These are phyloP conservation scores for Leucopsar rothschildi DNA, from an alignment of 2,113 vertebrate genomes.

Conservation along the genomic window DNA sequence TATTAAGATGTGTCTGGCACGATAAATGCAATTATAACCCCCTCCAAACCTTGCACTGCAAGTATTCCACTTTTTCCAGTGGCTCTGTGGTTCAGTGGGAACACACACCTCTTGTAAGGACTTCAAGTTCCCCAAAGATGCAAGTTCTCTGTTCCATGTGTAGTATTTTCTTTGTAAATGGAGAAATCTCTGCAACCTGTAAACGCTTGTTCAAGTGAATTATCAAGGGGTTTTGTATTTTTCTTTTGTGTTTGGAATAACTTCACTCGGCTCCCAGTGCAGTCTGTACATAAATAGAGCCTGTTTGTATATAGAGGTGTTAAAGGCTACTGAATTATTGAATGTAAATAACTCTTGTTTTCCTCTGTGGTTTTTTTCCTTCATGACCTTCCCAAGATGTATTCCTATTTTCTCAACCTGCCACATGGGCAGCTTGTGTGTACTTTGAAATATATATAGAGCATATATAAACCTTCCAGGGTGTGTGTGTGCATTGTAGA, in stretches of 20 bases:
- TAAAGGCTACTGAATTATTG: conserved; percentile 58
- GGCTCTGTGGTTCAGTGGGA: neutral
- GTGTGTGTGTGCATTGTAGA: conserved; percentile 16
- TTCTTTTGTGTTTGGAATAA: conserved; percentile 24
- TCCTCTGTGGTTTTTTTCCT: neutral
- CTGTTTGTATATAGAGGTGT: conserved; percentile 64
- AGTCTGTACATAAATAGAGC: conserved; percentile 49
- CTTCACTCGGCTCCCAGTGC: neutral
- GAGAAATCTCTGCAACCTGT: conserved; percentile 14
- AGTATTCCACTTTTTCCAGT: neutral
- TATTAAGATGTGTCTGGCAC: neutral
- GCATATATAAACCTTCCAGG: conserved; percentile 14
- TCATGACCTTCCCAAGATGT: conserved; percentile 39
- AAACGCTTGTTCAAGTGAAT: neutral
- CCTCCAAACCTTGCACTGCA: neutral
- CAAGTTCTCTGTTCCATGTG: neutral
- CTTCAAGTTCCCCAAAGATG: neutral
- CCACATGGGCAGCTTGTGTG: conserved; percentile 5
- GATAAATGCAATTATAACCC: neutral
- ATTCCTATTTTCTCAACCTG: conserved; percentile 64
- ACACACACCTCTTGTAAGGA: neutral
- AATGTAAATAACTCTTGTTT: conserved; percentile 73
- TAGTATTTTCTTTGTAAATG: neutral
- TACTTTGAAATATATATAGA: conserved; percentile 47
- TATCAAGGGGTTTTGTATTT: neutral